Base-by-base conservation (phyloP, 2,888 invertebrate species). In the Napeogenes sylphis region DNA sequence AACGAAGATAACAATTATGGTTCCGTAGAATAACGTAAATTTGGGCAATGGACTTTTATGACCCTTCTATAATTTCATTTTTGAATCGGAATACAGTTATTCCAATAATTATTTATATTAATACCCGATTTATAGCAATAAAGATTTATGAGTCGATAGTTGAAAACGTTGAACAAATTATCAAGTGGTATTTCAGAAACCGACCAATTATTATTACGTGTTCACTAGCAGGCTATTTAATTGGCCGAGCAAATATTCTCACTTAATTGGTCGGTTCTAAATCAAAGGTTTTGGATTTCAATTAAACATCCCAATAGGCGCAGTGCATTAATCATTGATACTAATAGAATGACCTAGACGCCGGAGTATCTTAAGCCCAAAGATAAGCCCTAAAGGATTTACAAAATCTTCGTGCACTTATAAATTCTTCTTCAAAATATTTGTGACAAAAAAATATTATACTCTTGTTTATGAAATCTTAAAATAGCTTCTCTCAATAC, bases 261-360 rank as follows among this genome's bases (percentile, higher is more conserved):
- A 67, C 68, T 67, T 79, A 78, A 78, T 71, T 70, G 68, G 68
- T 69, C 71, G 73, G 74, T 71, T 68, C 71, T 83, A 80, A 83
- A 82, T 84, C 84, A 84, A 79, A 77, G 75, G 72, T 73, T 75
- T 78, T 77, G 69, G 71, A 71, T 76, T 77, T 85, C 84, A 84
- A 86, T 85, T 85, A 83, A 83, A 72, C 77, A 79, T 83, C 80
- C 76, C 73, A 80, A 75, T 79, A 74, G 77, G 76, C 76, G 68
- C 62, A 74, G 68, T 62, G 73, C 75, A 80, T 85, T 81, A 80
- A 84, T 84, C 83, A 81, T 75, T 64, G 64, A 62, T 63, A 65
- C 69, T 78, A 79, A 79, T 79, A 71, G 78, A 79, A 77, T 73
- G 75, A 74, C 75, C 73, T 68, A 75, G 47, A 56, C 56, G 47